Conservation (phyloP, 2,888 invertebrate genomes). For the Lithophane semibrunnea region DNA sequence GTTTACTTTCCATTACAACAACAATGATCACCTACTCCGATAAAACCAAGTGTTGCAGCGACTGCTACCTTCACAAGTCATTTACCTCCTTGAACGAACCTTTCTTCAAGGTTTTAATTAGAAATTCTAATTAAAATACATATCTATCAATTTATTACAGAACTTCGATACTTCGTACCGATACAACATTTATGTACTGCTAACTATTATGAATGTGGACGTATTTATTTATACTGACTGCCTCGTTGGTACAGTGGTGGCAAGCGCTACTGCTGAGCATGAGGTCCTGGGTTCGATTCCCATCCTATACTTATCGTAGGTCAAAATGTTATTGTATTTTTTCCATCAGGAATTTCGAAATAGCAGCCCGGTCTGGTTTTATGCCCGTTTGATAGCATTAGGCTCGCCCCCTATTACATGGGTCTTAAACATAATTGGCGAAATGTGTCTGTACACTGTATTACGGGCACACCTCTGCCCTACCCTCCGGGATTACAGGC, state of each 20-base stretch:
- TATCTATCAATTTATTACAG: conserved; percentile 37
- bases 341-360: background rate
- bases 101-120: background rate
- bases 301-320: no score
- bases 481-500: background rate
- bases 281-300: no score
- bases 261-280: no score
- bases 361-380: background rate
- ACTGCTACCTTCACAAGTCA: no score
- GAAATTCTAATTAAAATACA: background rate
- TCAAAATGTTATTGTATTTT: background rate
- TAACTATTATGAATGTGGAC: conserved; percentile 4
- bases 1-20: no score
- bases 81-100: background rate
- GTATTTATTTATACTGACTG: background rate
- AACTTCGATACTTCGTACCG: background rate
- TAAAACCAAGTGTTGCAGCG: background rate
- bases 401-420: background rate
- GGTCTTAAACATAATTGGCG: background rate
- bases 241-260: background rate
- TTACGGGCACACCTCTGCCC: no score
- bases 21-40: background rate
- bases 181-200: background rate
- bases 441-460: background rate
- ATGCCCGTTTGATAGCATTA: background rate